phyloP scores from a whole-genome alignment of 2,888 invertebrate species.

The Biston betularia region DNA sequence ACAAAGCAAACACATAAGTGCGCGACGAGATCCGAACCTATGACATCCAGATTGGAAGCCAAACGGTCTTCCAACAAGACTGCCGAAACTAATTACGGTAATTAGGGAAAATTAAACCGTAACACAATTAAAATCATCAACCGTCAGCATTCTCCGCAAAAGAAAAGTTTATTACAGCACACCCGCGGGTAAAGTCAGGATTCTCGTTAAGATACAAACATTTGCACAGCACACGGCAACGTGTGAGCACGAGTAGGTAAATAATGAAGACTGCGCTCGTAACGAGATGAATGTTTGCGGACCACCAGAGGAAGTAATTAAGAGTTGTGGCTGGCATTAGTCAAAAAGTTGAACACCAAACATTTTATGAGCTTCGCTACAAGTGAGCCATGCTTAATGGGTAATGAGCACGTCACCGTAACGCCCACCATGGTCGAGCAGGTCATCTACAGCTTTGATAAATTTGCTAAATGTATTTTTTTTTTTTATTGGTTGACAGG shows the following conservation, averaged over 20 bases:
- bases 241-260: conserved; percentile 72
- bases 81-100: too few species aligned
- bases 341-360: conserved; percentile 51
- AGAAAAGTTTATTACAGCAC: conserved; percentile 79
- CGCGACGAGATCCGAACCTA: too few species aligned
- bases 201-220: conserved; percentile 81
- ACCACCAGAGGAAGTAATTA: conserved; percentile 81
- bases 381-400: too few species aligned
- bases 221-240: conserved; percentile 72
- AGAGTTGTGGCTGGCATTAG: conserved; percentile 71
- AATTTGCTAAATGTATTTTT: too few species aligned
- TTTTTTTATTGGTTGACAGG: too few species aligned
- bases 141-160: conserved; percentile 62
- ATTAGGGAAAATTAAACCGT: conserved; percentile 49
- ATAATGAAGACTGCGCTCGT: conserved; percentile 79
- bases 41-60: too few species aligned
- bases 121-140: conserved; percentile 55
- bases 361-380: neutral
- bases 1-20: too few species aligned
- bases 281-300: conserved; percentile 82
- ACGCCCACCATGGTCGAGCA: too few species aligned
- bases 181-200: conserved; percentile 77
- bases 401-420: too few species aligned
- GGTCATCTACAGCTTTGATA: too few species aligned
- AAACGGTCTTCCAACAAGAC: too few species aligned